Percentiles rank a stretch among this genome's conserved stretches.
Conservation (phyloP, 2,113 vertebrate genomes). For the Oncorhynchus tshawytscha region DNA sequence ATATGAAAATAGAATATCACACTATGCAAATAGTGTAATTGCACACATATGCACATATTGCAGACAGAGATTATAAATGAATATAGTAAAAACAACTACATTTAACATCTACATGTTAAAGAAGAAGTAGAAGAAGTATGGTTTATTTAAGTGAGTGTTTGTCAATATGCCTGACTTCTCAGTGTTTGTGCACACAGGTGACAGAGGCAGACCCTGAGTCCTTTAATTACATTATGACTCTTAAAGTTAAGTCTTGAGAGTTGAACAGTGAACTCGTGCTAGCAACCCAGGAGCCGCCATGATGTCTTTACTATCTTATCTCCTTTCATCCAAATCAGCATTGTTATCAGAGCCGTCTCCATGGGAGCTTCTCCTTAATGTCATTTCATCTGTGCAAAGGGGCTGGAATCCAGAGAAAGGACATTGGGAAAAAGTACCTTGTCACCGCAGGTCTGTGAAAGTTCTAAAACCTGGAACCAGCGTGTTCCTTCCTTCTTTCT, state of each 20-base stretch:
- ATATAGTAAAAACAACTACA: too few relatives aligned
- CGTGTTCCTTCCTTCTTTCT: slow-evolving; percentile 39
- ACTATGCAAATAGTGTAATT: too few relatives aligned
- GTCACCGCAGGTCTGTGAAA: slow-evolving; percentile 12
- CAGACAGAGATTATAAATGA: too few relatives aligned
- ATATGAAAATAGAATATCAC: too few relatives aligned
- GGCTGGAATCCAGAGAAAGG: not conserved
- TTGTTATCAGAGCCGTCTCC: slow-evolving; percentile 26
- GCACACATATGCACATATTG: too few relatives aligned
- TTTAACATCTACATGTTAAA: too few relatives aligned
- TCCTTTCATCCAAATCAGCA: slow-evolving; percentile 14
- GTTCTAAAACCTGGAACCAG: slow-evolving; percentile 26
- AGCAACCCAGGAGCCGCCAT: not conserved
- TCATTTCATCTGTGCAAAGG: slow-evolving; percentile 15
- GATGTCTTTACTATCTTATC: not conserved
- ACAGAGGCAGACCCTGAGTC: slow-evolving; percentile 17
- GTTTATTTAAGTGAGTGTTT: slow-evolving; percentile 39
- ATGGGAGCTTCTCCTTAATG: slow-evolving; percentile 1
- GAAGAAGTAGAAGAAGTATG: not conserved
- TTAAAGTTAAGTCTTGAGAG: slow-evolving; percentile 10
- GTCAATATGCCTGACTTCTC: slow-evolving; percentile 19
- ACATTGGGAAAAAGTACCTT: slow-evolving; percentile 17
- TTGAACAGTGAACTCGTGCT: not conserved
- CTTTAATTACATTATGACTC: slow-evolving; percentile 36
- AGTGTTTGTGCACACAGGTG: slow-evolving; percentile 18